Base-by-base conservation (phyloP, 2,797 vertebrate genomes). In the Hydrolagus colliei region DNA sequence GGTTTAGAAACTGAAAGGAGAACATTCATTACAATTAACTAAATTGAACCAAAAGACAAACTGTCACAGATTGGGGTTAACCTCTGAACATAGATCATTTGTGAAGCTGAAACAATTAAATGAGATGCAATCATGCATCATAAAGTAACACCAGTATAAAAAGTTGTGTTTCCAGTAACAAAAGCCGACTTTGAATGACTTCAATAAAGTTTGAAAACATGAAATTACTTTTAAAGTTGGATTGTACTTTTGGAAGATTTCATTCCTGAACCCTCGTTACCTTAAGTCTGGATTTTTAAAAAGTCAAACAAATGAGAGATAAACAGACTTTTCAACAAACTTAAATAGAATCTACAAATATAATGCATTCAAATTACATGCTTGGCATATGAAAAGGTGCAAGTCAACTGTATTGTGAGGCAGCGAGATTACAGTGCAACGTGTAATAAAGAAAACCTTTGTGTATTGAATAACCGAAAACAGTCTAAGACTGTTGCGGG, bases 1-100 rank as follows among this genome's bases (percentile, higher is more conserved):
- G 95, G 92, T 95, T 98, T 88, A 99, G 93, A 91, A 99, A 97
- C 98, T 99, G 92, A 86, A 14, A 78, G 89, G 73, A 27, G 67
- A 89, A 87, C 86, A 88, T 84, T 41, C 65, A 84, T 84, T 32
- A 65, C 7, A 18, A 27, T 84, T 63, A 84, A 41, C 32, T 84
- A 16, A 84, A 84, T n/a, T 3, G 9, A 68, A 71, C 35, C 18
- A 84, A 84, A 84, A 84, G n/a, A 9, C 4, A 35, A 41, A 68
- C 4, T 84, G 52, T 84, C 32, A 52, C 9, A 67, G 65, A 20
- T 32, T 35, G 71, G 9, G 32, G 65, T 68, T 9, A 84, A 68
- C 79, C 65, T 71, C 27, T 7, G 27, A 84, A 84, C 32, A 68
- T 22, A 68, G 41, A 84, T 20, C 65, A 84, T 41, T 41, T 71